Conservation (phyloP, 2,113 vertebrate species). For the Ctenomys sociabilis region DNA sequence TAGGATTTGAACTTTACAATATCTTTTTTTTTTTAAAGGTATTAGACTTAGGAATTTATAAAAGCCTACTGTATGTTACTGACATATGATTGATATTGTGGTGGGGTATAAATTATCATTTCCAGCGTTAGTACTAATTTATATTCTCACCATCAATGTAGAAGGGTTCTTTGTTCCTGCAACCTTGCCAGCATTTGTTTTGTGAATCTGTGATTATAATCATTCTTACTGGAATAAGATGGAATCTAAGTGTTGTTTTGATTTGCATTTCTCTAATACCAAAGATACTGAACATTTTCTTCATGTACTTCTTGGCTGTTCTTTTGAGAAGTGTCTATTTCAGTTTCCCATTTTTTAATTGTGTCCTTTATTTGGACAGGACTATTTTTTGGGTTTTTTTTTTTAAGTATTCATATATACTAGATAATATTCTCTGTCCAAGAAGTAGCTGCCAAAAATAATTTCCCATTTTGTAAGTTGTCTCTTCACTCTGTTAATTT, state of each 20-base stretch:
- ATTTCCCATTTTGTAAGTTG: background rate
- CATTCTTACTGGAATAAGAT: background rate
- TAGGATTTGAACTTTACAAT: background rate
- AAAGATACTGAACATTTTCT: background rate
- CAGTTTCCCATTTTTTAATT: background rate
- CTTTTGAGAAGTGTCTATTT: background rate
- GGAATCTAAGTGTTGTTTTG: background rate
- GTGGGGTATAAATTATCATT: background rate
- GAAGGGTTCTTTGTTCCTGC: background rate
- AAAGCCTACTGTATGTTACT: background rate
- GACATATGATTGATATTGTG: background rate
- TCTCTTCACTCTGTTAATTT: background rate
- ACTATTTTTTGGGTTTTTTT: background rate
- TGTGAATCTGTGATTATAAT: background rate
- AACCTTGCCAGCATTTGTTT: background rate
- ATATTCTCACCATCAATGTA: background rate
- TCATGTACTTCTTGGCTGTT: background rate
- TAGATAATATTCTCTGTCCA: background rate
- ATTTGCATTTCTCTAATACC: background rate
- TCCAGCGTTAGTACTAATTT: background rate
- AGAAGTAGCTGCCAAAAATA: background rate
- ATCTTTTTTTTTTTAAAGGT: background rate
- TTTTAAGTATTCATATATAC: background rate
- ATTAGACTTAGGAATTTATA: background rate
- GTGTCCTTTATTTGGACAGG: background rate